Conservation (phyloP, 1,140 invertebrate species). For the Drosophila kikkawai region DNA sequence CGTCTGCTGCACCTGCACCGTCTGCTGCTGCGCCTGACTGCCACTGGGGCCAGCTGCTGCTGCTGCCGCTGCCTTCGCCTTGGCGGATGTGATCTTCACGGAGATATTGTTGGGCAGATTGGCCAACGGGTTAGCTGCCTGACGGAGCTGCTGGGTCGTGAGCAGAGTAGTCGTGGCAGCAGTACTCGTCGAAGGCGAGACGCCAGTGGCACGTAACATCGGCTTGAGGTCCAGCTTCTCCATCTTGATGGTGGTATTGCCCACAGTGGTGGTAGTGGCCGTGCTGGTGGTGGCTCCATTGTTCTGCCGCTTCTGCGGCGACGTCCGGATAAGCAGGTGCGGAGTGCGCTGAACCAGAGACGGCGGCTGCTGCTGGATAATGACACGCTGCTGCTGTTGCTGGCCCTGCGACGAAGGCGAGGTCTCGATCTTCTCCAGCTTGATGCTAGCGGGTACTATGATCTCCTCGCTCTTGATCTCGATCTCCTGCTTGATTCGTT, state of each 20-base stretch:
- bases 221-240: slow-evolving; percentile 82
- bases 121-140: slow-evolving; percentile 72
- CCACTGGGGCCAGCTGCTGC: slow-evolving; percentile 39
- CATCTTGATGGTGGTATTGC: slow-evolving; percentile 79
- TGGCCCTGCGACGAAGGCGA: slow-evolving; percentile 29
- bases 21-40: slow-evolving; percentile 42
- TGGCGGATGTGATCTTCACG: slow-evolving; percentile 80
- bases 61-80: slow-evolving; percentile 64
- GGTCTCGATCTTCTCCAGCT: slow-evolving; percentile 76
- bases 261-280: slow-evolving; percentile 50
- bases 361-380: slow-evolving; percentile 69
- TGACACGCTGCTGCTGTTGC: slow-evolving; percentile 54
- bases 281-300: slow-evolving; percentile 25
- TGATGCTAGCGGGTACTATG: slow-evolving; percentile 77
- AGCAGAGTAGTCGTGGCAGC: slow-evolving; percentile 66
- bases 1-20: slow-evolving; percentile 56
- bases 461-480: slow-evolving; percentile 84
- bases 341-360: slow-evolving; percentile 61
- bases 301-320: slow-evolving; percentile 60
- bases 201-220: slow-evolving; percentile 49
- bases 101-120: slow-evolving; percentile 83
- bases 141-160: slow-evolving; percentile 69
- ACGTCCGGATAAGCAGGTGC: slow-evolving; percentile 70
- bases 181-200: slow-evolving; percentile 29
- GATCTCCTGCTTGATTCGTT: slow-evolving; percentile 82